Evolutionary conservation across 2,888 invertebrate species (phyloP), one percentile per base, ranked within the genome.

Genomic region (Tenthredo mesomela): DNA sequence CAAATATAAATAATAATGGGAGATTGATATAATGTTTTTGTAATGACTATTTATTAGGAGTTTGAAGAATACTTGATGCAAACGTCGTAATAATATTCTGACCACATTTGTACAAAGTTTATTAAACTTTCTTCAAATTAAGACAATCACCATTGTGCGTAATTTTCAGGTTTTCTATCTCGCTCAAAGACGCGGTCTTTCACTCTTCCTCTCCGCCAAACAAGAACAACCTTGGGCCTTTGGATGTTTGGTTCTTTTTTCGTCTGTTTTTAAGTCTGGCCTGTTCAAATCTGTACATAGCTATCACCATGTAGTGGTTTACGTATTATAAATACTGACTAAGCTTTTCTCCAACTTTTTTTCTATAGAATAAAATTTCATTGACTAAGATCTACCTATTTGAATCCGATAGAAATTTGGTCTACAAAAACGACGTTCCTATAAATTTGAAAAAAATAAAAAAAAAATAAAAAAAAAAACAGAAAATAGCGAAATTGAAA

Each of bases 201-300:
- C 85, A 85, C 83, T 71, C 85, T 61, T 75, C 33, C 40, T 58
- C 83, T 84, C 83, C 85, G 85, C 65, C 85, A 85, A 85, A 85
- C 83, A 73, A 85, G 83, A 85, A 61, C 85, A 85, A 85, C 85
- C 85, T 85, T 85, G 85, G 47, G 61, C 65, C 85, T 82, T 85
- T 82, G 84, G 84, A 33, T 71, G 78, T 75, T 84, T 65, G 65
- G 85, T 47, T 85, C 82, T 85, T 71, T 85, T 85, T 83, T 83
- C 83, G 85, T 85, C 85, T 85, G 83, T 85, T 85, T 73, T 73
- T 85, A 82, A 85, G 85, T 85, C 73, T 83, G 85, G 83, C 85
- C 54, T 84, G 43, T 82, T 82, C 58, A 61, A 80, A 80, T 50
- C 50, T 37, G 67, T 47, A 67, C 82, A 77, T 54, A 54, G n/a